Conservation (phyloP, 35 echinoderm and acorn worm genomes). For the Heliocidaris erythrogramma region DNA sequence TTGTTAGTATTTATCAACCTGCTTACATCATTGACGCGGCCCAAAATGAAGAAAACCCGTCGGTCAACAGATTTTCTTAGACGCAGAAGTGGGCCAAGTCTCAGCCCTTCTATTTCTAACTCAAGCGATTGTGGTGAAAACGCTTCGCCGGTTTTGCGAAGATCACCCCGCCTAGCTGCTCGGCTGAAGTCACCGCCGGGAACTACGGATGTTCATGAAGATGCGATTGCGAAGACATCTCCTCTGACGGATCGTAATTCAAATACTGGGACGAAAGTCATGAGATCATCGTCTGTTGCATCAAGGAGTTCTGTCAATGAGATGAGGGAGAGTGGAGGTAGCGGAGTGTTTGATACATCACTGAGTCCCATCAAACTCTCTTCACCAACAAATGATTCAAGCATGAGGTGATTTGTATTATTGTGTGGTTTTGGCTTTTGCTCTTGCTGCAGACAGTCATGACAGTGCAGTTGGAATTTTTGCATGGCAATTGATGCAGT, state of each 20-base stretch:
- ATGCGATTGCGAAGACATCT: too few relatives aligned
- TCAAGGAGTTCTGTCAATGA: not conserved
- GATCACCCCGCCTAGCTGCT: not conserved
- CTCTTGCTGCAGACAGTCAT: too few relatives aligned
- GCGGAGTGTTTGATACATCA: not conserved
- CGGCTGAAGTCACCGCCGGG: not conserved
- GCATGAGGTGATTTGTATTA: too few relatives aligned
- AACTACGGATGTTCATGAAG: too few relatives aligned
- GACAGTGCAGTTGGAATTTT: too few relatives aligned
- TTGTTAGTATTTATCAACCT: not conserved
- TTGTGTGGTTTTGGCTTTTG: too few relatives aligned
- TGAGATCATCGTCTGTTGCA: not conserved
- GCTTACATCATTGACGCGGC: not conserved
- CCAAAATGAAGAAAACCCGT: not conserved
- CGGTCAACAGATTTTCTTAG: not conserved
- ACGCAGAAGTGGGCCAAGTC: not conserved
- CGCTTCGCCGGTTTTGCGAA: not conserved
- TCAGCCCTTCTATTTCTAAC: not conserved
- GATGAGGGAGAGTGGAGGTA: not conserved
- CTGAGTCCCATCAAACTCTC: not conserved
- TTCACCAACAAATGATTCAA: not conserved
- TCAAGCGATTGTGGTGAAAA: not conserved
- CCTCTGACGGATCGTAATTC: not conserved
- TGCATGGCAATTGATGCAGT: too few relatives aligned
- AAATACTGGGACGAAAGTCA: not conserved